Evolutionary conservation across 2,888 invertebrate genomes (phyloP), one percentile per base, ranked within the genome.

Genomic region (Lathronympha strigana): DNA sequence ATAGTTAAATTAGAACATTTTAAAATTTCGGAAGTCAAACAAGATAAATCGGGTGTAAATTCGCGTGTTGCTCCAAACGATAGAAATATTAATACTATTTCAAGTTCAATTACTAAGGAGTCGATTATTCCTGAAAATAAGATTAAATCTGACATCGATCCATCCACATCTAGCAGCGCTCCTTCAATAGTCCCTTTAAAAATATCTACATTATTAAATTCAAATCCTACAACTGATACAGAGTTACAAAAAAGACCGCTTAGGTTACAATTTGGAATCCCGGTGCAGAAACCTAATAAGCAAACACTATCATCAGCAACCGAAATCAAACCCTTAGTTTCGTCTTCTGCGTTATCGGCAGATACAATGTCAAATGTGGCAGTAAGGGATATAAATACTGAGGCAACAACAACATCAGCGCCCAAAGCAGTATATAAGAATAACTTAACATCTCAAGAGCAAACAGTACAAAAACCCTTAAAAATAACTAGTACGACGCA

Each of bases 161-260:
- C 4, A 21, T 61, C 57, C 23, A 51, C 13, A 21, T 68, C 60
- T 43, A 71, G 66, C 68, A 75, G 69, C 45, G 72, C 66, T 62
- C 67, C 72, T 67, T 71, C 81, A 47, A 76, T 84, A 63, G 84
- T 78, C 3, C 89, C 90, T 6, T 72, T 90, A 69, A 88, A 80
- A 77, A 86, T 90, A 76, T 90, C 90, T 9, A 84, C 89, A 1
- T 73, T 90, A 47, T 73, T 90, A 58, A 86, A 86, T 73, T 85
- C 85, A 49, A 77, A 82, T 62, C 83, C 83, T 68, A 61, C 82
- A 68, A 81, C 84, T 33, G 80, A 78, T 69, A 60, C 28, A 45
- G 15, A 61, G 31, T 78, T 61, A 49, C 71, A 53, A 70, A 72
- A 68, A 68, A 66, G 4, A 45, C 50, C 11, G 67, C 31, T 25